These are phyloP conservation scores for Petrocephalus sullivani DNA, from an alignment of 2,797 vertebrate species.

Conservation along the genomic window DNA sequence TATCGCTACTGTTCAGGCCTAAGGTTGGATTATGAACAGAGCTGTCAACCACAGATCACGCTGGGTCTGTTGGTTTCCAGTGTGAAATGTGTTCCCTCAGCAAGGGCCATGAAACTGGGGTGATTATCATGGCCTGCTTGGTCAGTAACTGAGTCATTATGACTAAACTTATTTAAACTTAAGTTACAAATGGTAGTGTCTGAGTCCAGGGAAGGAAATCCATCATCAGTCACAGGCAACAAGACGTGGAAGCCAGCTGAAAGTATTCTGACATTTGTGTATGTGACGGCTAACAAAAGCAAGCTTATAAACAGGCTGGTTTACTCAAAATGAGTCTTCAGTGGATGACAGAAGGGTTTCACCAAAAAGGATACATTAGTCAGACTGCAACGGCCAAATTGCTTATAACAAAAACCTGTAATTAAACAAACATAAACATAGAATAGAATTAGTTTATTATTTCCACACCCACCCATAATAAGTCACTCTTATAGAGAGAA, in stretches of 20 bases:
- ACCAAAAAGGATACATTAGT: background rate
- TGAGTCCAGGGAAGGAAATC: background rate
- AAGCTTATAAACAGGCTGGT: background rate
- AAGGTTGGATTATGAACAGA: background rate
- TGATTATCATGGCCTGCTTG: background rate
- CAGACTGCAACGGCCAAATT: background rate
- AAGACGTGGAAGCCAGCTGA: background rate
- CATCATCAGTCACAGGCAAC: background rate
- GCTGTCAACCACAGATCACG: background rate
- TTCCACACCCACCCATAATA: background rate
- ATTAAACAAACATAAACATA: background rate
- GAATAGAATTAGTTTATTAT: background rate
- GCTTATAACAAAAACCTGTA: constrained; percentile 8
- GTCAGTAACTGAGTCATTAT: background rate
- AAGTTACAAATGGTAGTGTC: background rate
- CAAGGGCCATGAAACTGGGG: background rate
- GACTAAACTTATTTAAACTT: background rate
- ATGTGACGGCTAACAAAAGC: background rate
- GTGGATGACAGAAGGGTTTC: background rate
- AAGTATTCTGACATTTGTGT: background rate
- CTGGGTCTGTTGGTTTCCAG: background rate
- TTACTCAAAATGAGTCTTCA: background rate
- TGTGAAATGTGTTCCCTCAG: background rate
- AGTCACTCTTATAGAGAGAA: background rate
- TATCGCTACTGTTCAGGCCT: background rate